These are phyloP conservation scores for Fistularia commersonii DNA, from an alignment of 2,797 vertebrate species.

Conservation along the genomic window DNA sequence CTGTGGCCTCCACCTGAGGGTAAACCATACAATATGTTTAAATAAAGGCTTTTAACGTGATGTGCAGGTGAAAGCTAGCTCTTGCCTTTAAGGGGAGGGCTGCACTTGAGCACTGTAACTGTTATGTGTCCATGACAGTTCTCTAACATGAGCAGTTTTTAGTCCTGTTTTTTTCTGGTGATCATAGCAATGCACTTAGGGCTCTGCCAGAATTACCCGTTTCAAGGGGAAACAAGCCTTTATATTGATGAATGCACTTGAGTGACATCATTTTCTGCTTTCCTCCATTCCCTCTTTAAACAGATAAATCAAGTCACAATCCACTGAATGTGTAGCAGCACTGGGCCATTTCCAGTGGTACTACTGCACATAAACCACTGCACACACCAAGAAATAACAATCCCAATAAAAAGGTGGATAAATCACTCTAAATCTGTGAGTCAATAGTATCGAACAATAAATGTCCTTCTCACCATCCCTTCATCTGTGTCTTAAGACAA, in stretches of 20 bases:
- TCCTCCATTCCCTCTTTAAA: slow-evolving; percentile 47
- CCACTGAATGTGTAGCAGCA: slow-evolving; percentile 20
- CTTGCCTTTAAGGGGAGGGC: slow-evolving; percentile 23
- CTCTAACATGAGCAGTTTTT: slow-evolving; percentile 36
- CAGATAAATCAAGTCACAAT: slow-evolving; percentile 62
- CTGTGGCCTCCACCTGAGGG: slow-evolving; percentile 52
- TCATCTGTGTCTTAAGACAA: slow-evolving; percentile 36
- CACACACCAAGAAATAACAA: slow-evolving; percentile 30
- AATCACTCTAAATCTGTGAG: slow-evolving; percentile 53
- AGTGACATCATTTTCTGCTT: slow-evolving; percentile 38
- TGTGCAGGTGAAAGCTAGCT: slow-evolving; percentile 43
- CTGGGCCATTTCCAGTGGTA: slow-evolving; percentile 18
- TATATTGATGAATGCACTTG: slow-evolving; percentile 56
- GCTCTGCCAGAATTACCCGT: slow-evolving; percentile 42
- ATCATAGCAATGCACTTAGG: slow-evolving; percentile 39
- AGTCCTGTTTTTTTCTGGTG: slow-evolving; percentile 29
- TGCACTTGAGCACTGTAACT: slow-evolving; percentile 24
- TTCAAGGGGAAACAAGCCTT: slow-evolving; percentile 61
- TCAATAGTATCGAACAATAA: slow-evolving; percentile 60
- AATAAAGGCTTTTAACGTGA: slow-evolving; percentile 51
- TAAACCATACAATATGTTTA: slow-evolving; percentile 62
- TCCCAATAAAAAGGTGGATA: slow-evolving; percentile 54
- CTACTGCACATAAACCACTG: slow-evolving; percentile 26
- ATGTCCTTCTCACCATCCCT: slow-evolving; percentile 34
- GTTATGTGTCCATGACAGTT: slow-evolving; percentile 25